phyloP scores from a whole-genome alignment of 2,113 vertebrate species.

The Rhinolophus sinicus region DNA sequence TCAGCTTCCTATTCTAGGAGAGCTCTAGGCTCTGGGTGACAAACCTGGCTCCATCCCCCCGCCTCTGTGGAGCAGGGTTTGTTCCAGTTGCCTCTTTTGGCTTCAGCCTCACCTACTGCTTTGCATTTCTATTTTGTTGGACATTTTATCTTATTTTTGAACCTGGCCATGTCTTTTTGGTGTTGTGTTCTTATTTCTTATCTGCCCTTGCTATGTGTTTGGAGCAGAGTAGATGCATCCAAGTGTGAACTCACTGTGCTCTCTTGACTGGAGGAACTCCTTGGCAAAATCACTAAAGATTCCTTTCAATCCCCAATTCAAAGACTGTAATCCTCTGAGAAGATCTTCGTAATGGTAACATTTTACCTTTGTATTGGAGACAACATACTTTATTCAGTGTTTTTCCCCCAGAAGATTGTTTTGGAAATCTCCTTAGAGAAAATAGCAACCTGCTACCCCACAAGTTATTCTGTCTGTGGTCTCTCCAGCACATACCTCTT shows the following conservation, averaged over 20 bases:
- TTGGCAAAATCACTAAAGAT: not conserved
- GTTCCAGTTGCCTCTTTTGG: not conserved
- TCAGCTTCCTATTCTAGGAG: not conserved
- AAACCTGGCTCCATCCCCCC: not conserved
- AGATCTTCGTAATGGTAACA: not conserved
- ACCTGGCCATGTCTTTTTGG: not conserved
- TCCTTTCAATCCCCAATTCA: not conserved
- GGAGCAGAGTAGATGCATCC: not conserved
- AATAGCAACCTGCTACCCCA: not conserved
- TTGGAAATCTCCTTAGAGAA: slow-evolving; percentile 38
- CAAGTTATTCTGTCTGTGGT: not conserved
- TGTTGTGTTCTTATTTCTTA: not conserved
- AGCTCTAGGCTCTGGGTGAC: not conserved
- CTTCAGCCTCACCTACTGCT: not conserved
- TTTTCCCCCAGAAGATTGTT: not conserved
- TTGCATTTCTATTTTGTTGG: not conserved
- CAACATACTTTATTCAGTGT: not conserved
- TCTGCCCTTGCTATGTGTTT: not conserved
- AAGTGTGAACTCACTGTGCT: not conserved
- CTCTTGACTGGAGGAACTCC: slow-evolving; percentile 1
- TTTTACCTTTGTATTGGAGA: not conserved
- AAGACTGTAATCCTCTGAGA: not conserved
- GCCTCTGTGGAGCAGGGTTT: not conserved
- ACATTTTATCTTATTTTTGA: slow-evolving; percentile 34
- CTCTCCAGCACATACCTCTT: not conserved